These are phyloP conservation scores for Drosophila affinis DNA, from an alignment of 2,888 invertebrate species.

Conservation along the genomic window DNA sequence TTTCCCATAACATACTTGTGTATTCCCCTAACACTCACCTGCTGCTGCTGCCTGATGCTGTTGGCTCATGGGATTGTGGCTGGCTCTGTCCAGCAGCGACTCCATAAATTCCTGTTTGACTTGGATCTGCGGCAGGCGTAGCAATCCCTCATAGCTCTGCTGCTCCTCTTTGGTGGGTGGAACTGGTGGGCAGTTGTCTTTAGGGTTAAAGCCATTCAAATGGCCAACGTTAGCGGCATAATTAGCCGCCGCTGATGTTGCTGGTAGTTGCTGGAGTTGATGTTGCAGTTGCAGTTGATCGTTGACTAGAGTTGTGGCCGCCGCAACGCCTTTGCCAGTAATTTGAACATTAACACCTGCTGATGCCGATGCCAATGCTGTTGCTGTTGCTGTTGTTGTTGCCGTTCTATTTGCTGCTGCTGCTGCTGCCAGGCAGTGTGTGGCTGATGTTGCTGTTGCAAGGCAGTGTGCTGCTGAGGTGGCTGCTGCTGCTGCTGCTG, in stretches of 20 bases:
- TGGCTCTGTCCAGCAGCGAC: constrained; percentile 41
- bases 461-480: constrained; percentile 41
- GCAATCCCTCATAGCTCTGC: constrained; percentile 45
- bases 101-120: constrained; percentile 78
- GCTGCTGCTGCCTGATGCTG: constrained; percentile 22
- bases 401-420: constrained; percentile 39
- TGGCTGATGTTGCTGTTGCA: constrained; percentile 51
- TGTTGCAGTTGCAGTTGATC: constrained; percentile 69
- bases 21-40: constrained; percentile 23
- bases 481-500: constrained; percentile 45
- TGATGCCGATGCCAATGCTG: constrained; percentile 41
- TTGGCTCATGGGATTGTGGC: constrained; percentile 22
- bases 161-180: constrained; percentile 39
- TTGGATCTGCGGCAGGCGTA: constrained; percentile 70
- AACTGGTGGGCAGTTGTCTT: constrained; percentile 54
- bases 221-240: constrained; percentile 65
- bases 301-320: constrained; percentile 62
- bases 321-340: constrained; percentile 78
- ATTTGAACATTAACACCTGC: constrained; percentile 83
- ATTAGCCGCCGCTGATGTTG: constrained; percentile 61
- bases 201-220: constrained; percentile 71
- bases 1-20: too few relatives aligned
- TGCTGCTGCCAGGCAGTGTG: constrained; percentile 42
- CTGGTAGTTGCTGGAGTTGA: constrained; percentile 25
- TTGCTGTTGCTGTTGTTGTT: constrained; percentile 49